A percentile compares a stretch with the other conserved stretches of the same genome.
These are phyloP conservation scores for Budorcas taxicolor DNA, from an alignment of 2,113 vertebrate genomes.

Conservation along the genomic window DNA sequence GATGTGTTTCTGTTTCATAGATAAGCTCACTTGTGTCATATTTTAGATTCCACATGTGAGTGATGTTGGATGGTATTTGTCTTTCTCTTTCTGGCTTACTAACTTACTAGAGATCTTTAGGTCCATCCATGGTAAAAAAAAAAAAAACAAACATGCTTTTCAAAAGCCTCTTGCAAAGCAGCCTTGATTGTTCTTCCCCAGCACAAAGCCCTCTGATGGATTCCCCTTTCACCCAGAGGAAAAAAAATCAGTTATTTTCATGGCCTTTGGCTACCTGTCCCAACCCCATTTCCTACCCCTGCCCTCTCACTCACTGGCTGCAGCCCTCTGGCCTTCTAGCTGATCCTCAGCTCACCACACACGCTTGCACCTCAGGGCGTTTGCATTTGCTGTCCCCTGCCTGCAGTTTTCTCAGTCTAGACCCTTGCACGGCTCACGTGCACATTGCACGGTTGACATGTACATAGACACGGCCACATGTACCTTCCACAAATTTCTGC, in stretches of 20 bases:
- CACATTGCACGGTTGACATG: not conserved
- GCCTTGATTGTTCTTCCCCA: not conserved
- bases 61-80: not conserved
- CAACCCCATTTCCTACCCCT: no score
- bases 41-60: not conserved
- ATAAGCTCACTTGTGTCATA: not conserved
- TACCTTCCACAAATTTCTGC: not conserved
- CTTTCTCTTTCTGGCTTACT: not conserved
- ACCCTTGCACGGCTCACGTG: not conserved
- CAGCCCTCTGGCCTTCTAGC: not conserved
- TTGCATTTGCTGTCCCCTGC: not conserved
- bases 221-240: not conserved
- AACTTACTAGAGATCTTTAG: not conserved
- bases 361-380: not conserved
- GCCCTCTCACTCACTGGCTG: not conserved
- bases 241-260: not conserved
- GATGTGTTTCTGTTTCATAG: not conserved
- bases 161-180: not conserved
- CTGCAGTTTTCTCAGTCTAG: not conserved
- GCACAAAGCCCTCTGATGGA: not conserved
- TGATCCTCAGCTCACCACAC: not conserved
- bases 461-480: not conserved
- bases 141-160: not conserved
- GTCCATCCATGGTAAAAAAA: not conserved
- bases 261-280: not conserved